Evolutionary conservation across 2,797 vertebrate genomes (phyloP), one percentile per base, ranked within the genome.

Genomic region (Stomatorhinus walkeri): DNA sequence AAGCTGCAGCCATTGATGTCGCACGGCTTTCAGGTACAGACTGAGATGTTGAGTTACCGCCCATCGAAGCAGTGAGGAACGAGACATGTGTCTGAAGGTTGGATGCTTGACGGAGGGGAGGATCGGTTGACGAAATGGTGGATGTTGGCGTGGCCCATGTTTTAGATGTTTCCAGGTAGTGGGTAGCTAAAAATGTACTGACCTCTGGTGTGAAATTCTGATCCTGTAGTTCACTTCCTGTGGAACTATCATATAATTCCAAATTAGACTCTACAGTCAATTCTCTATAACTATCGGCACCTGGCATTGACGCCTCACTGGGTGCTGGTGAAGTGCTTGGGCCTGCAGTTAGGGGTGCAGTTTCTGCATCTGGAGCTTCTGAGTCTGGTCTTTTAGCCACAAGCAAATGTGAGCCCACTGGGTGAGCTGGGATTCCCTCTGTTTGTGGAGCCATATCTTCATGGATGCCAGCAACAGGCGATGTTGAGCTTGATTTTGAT

Each of bases 401-500:
- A 2, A 40, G 19, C 36, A 79, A 79, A 79, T 40, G 4, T 24
- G 59, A 10, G 16, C 19, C 54, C 54, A 68, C 36, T 48, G 36
- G 12, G 43, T n/a, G 19, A 61, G 87, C 59, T 40, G 12, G 56
- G 32, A 85, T 24, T 12, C 43, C 10, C 46, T 61, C 12, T 54
- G 56, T 2, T 76, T 90, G 59, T 59, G 88, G 68, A 85, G 59
- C 54, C 36, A 87, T 52, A 36, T 4, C 49, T 22, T 43, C 24
- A 54, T 84, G 59, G 81, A 32, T 56, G 10, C 48, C 12, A 0
- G 85, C 48, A 4, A 24, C 87, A 7, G 81, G n/a, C 28, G 22
- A 51, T 4, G 59, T 46, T 48, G 90, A 56, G 19, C 56, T 87
- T 72, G 61, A 48, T 89, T 61, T 56, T 32, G 56, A 86, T n/a